Conservation (phyloP, 1,140 invertebrate species). For the Proctacanthus coquilletti region DNA sequence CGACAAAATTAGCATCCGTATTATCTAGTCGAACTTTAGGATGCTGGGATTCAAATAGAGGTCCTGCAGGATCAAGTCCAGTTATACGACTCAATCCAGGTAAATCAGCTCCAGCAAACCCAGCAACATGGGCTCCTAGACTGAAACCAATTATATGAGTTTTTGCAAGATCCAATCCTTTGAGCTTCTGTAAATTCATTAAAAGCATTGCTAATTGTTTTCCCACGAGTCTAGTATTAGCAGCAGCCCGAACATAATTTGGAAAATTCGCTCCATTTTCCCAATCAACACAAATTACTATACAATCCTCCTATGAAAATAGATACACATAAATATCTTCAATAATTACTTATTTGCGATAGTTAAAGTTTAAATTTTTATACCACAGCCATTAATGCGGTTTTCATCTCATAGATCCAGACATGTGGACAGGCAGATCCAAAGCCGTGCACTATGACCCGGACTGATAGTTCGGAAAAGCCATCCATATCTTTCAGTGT, state of each 20-base stretch:
- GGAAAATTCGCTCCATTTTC: slow-evolving; percentile 78
- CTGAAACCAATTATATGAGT: slow-evolving; percentile 87
- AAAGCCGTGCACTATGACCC: slow-evolving; percentile 90
- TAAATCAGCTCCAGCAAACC: slow-evolving; percentile 77
- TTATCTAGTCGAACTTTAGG: slow-evolving; percentile 63
- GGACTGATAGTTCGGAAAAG: slow-evolving; percentile 43
- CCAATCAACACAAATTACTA: slow-evolving; percentile 90
- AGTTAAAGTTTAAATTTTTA: not conserved
- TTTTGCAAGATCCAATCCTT: slow-evolving; percentile 31
- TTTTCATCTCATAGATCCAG: slow-evolving; percentile 88
- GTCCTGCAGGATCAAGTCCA: slow-evolving; percentile 79
- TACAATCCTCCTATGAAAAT: slow-evolving; percentile 63
- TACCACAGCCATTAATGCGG: slow-evolving; percentile 73
- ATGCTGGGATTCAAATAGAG: slow-evolving; percentile 76
- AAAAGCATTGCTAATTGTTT: slow-evolving; percentile 73
- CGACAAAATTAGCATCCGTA: slow-evolving; percentile 78
- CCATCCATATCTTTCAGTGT: slow-evolving; percentile 23
- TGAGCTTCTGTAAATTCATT: slow-evolving; percentile 24
- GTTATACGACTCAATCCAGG: slow-evolving; percentile 74
- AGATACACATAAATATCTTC: slow-evolving; percentile 3
- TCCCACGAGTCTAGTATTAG: slow-evolving; percentile 83
- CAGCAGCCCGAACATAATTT: slow-evolving; percentile 84
- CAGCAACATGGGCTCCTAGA: slow-evolving; percentile 81
- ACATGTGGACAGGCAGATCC: slow-evolving; percentile 75
- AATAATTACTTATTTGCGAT: not conserved